Base-by-base conservation (phyloP, 2,797 vertebrate genomes). In the Enteromius viviparus region DNA sequence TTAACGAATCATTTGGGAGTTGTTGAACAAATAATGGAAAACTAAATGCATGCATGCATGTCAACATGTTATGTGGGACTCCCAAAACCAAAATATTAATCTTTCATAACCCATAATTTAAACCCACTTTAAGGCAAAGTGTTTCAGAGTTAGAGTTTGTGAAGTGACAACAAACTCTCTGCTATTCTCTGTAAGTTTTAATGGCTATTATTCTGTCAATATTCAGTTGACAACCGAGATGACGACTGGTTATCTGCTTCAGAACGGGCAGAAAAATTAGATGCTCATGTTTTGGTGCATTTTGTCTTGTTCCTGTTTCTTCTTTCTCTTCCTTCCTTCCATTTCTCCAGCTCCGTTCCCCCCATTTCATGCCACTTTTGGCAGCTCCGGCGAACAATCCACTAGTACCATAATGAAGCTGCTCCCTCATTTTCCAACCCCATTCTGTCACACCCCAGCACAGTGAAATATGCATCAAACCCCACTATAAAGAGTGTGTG, bases 391-490 rank as follows among this genome's bases (percentile, higher is more conserved):
- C 74, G 58, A 77, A 82, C 72, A 58, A 87, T 90, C 84, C 80
- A 68, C 83, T 82, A 74, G 85, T 55, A 85, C 85, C 72, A 21
- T 86, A 86, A 85, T 87, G 86, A 90, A 87, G 83, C 81, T 45
- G 85, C 85, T 90, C 87, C 85, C 88, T 93, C 91, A 88, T 92
- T 92, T 90, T 87, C 93, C 95, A 96, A 92, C 96, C 95, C 91
- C 93, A 95, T 96, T 97, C 96, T 97, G 96, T 96, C 96, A 96
- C 81, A 91, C 81, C 87, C 91, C 83, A 78, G 86, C 89, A 84
- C 79, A 76, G 91, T 93, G 90, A 92, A 94, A 91, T 91, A 93
- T 86, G 89, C 69, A 87, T 95, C 94, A 94, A 87, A 91, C 82
- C 68, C 80, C 7, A 58, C 91, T 88, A 93, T 94, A 94, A 94